Base-by-base conservation (phyloP, 2,888 invertebrate genomes). In the Patella ulyssiponensis region DNA sequence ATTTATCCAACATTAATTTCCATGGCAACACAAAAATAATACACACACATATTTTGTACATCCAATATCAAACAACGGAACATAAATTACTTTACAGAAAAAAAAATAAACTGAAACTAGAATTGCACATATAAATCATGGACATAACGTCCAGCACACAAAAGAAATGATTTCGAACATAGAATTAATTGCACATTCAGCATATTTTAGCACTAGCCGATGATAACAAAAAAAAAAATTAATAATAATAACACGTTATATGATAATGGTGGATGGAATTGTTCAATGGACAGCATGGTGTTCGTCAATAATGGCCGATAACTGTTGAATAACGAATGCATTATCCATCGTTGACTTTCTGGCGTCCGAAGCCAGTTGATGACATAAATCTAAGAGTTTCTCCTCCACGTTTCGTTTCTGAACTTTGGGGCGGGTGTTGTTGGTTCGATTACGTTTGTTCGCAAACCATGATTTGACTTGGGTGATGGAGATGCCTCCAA, bases 381-480 rank as follows among this genome's bases (percentile, higher is more conserved):
- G 84, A 84, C 87, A 88, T 20, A 88, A 83, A 64, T 87, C 83
- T 78, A 86, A 74, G 51, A 88, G 82, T 70, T 85, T 83, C 74
- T 87, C 85, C 58, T 86, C 85, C 86, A 88, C 86, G 53, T 86
- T 85, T 9, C 84, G 81, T 76, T 87, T 88, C 82, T 88, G 87
- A n/a, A 88, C 86, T 77, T 89, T 89, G 11, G 89, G 89, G 12
- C 88, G 85, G 9, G 89, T 89, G 83, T 89, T 89, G 82, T 88
- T 86, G 80, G 86, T 88, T 64, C 89, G 84, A 78, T 88, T 89
- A 51, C 90, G 85, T 79, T 89, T 89, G 82, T 90, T 90, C 9
- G 89, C 89, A 77, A 90, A 90, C 90, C 90, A 90, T 2, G 89
- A 89, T 81, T 90, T 90, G 20, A 90, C 90, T 82, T 90, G 89